phyloP scores from a whole-genome alignment of 2,113 vertebrate species.

The Tragulus kanchil region DNA sequence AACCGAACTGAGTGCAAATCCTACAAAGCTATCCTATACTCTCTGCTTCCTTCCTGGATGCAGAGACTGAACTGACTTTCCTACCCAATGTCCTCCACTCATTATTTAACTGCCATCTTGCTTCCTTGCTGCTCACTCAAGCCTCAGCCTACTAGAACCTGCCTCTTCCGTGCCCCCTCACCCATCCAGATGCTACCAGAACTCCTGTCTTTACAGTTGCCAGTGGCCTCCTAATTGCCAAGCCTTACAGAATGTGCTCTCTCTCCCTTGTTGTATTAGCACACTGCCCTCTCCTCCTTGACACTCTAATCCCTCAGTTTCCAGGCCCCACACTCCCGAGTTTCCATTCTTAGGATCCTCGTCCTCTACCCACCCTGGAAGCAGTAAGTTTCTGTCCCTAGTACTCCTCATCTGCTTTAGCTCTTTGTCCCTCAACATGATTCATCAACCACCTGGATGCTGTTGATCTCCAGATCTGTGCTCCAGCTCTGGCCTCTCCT shows the following conservation, averaged over 20 bases:
- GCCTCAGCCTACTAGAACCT: background rate
- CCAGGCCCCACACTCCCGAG: background rate
- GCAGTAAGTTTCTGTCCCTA: background rate
- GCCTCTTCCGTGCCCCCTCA: background rate
- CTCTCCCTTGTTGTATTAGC: background rate
- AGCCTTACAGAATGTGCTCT: background rate
- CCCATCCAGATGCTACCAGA: background rate
- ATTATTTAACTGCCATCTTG: too few species aligned
- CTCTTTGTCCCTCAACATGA: background rate
- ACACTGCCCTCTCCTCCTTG: background rate
- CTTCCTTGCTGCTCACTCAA: background rate
- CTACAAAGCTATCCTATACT: background rate
- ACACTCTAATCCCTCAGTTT: background rate
- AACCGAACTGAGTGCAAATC: background rate
- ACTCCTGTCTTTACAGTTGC: background rate
- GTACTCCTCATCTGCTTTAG: background rate
- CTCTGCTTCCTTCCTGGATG: background rate
- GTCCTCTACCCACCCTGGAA: background rate
- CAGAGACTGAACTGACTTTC: background rate
- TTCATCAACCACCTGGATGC: background rate
- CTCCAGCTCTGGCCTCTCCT: background rate
- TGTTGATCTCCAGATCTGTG: rapidly evolving
- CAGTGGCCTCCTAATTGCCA: background rate
- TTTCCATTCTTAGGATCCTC: background rate
- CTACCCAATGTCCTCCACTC: background rate